Conservation (phyloP, 2,113 vertebrate genomes). For the Acrocephalus arundinaceus region DNA sequence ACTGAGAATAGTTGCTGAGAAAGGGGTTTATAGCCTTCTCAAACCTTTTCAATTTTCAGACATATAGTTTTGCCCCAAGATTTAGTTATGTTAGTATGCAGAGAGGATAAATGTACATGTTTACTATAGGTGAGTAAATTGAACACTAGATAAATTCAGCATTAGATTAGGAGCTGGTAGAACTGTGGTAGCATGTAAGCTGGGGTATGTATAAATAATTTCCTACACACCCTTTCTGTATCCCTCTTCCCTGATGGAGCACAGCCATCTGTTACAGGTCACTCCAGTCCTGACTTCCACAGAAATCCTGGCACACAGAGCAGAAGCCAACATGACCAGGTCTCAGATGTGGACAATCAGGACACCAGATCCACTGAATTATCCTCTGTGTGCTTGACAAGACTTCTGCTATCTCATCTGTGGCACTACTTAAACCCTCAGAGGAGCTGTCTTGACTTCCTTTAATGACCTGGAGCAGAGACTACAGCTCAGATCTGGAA, state of each 20-base stretch:
- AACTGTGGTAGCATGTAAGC: background rate
- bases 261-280: background rate
- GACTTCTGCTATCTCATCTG: background rate
- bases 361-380: background rate
- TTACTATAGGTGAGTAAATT: background rate
- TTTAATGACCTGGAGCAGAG: background rate
- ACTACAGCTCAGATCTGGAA: background rate
- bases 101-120: background rate
- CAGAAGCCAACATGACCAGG: background rate
- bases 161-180: background rate
- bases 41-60: background rate
- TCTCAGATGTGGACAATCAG: background rate
- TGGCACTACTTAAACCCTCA: background rate
- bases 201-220: rapidly evolving
- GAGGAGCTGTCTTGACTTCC: rapidly evolving
- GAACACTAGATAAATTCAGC: background rate
- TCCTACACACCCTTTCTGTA: background rate
- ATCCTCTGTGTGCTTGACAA: background rate
- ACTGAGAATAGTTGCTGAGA: background rate
- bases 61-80: background rate
- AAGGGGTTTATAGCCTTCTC: background rate
- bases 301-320: background rate
- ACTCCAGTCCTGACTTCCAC: background rate
- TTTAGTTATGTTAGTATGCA: background rate
- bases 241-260: background rate